Conservation (phyloP, 2,113 vertebrate genomes). For the Gorsachius goisagi region DNA sequence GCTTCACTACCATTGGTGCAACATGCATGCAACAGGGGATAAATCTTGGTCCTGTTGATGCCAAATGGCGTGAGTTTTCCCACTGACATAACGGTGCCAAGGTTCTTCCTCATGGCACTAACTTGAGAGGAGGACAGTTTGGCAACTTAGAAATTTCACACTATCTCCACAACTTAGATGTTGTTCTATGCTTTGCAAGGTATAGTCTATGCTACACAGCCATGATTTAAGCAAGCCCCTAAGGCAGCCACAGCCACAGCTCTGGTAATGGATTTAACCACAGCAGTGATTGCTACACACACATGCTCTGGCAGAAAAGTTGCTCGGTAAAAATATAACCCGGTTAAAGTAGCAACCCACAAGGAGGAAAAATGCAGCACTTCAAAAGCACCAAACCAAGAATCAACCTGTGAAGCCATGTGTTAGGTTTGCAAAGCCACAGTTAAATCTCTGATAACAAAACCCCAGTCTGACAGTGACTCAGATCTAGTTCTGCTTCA, state of each 20-base stretch:
- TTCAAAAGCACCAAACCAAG: background rate
- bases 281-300: background rate
- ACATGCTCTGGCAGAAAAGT: background rate
- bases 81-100: background rate
- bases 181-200: background rate
- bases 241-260: background rate
- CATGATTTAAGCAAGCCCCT: background rate
- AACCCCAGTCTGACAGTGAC: background rate
- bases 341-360: background rate
- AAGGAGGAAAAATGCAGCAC: background rate
- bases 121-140: background rate
- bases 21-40: background rate
- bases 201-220: background rate
- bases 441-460: background rate
- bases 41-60: background rate
- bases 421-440: background rate
- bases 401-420: background rate
- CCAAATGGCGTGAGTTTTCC: background rate
- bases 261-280: background rate
- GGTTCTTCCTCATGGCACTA: background rate
- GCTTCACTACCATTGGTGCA: background rate
- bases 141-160: background rate
- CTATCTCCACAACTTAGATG: background rate
- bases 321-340: background rate
- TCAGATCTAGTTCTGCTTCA: background rate